phyloP scores from a whole-genome alignment of 2,797 vertebrate species.

The Gobionotothen gibberifrons region DNA sequence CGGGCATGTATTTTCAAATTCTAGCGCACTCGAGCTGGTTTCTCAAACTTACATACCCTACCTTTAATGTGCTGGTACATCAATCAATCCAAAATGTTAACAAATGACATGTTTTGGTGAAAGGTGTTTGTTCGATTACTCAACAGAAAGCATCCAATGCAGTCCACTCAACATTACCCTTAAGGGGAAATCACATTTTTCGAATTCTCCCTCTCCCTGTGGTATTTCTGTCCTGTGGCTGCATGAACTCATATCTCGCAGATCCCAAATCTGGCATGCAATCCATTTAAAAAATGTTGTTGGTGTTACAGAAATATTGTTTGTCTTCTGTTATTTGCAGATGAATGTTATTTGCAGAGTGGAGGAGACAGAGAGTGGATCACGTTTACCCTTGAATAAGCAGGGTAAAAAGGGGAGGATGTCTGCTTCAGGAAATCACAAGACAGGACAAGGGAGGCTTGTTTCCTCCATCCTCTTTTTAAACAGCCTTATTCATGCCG shows the following conservation, averaged over 20 bases:
- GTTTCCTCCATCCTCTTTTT: slow-evolving; percentile 79
- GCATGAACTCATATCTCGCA: slow-evolving; percentile 18
- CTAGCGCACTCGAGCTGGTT: too few species aligned
- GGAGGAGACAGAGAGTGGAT: slow-evolving; percentile 64
- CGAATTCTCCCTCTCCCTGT: slow-evolving; percentile 8
- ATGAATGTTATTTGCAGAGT: slow-evolving; percentile 63
- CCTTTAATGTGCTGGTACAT: slow-evolving; percentile 6
- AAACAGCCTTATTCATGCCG: slow-evolving; percentile 82
- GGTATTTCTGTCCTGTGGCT: slow-evolving; percentile 4
- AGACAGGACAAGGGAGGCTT: slow-evolving; percentile 80
- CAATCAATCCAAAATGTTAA: slow-evolving; percentile 14
- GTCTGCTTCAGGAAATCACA: slow-evolving; percentile 82
- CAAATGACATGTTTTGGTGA: slow-evolving; percentile 8
- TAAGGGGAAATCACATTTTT: slow-evolving; percentile 7
- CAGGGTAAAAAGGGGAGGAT: slow-evolving; percentile 78
- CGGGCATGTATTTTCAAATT: too few species aligned
- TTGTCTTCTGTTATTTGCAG: slow-evolving; percentile 48
- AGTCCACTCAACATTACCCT: not conserved
- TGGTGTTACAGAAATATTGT: slow-evolving; percentile 31
- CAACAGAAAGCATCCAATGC: slow-evolving; percentile 17
- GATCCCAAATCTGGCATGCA: slow-evolving; percentile 20
- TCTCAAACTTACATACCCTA: too few species aligned
- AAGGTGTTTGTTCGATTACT: slow-evolving; percentile 18
- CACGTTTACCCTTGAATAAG: slow-evolving; percentile 77
- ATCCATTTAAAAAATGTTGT: slow-evolving; percentile 31